These are phyloP conservation scores for Pogonocichla stellata DNA, from an alignment of 2,113 vertebrate genomes.

Conservation along the genomic window DNA sequence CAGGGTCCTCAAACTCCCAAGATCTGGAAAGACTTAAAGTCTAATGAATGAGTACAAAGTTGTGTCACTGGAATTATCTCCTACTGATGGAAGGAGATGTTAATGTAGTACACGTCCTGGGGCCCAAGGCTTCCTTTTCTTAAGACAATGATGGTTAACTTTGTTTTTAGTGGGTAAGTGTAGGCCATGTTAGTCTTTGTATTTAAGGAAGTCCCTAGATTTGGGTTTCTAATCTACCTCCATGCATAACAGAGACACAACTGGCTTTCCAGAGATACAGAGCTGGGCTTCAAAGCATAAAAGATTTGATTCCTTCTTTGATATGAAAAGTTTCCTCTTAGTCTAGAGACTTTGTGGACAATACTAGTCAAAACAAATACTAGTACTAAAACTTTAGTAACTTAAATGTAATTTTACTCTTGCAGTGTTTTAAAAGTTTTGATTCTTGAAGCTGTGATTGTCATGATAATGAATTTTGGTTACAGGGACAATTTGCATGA, in stretches of 20 bases:
- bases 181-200: background rate
- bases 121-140: background rate
- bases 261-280: background rate
- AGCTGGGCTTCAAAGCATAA: background rate
- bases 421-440: background rate
- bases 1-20: background rate
- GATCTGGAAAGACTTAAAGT: background rate
- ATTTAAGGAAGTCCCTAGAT: background rate
- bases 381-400: background rate
- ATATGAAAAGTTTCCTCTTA: background rate
- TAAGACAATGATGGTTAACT: background rate
- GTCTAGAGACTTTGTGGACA: background rate
- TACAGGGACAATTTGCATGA: constrained; percentile 10
- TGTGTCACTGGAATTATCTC: background rate
- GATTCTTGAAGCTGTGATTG: background rate
- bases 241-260: background rate
- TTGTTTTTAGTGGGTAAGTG: background rate
- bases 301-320: background rate
- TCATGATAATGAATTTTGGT: constrained; percentile 6
- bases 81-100: background rate
- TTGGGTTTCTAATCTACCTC: background rate
- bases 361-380: background rate
- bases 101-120: background rate
- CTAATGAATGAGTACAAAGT: background rate
- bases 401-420: background rate